Conservation (phyloP, 1,140 invertebrate species). For the Venturia canescens region DNA sequence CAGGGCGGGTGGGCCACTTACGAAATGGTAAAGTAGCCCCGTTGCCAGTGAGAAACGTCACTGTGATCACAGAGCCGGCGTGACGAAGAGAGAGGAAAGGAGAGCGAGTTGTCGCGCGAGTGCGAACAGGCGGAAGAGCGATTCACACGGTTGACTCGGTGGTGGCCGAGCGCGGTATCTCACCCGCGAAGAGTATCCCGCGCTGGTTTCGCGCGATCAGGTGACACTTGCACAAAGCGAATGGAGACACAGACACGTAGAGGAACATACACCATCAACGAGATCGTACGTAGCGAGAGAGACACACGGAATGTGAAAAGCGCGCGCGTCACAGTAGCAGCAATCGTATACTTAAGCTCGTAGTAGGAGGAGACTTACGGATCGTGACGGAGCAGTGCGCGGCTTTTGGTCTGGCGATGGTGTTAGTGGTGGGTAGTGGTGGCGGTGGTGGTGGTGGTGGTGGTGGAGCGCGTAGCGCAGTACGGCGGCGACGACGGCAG, state of each 20-base stretch:
- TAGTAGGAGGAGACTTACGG: constrained; percentile 53
- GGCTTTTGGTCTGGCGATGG: constrained; percentile 42
- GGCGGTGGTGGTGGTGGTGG: constrained; percentile 43
- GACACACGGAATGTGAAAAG: neutral
- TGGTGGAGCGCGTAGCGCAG: neutral
- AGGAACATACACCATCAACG: neutral
- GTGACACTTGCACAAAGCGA: constrained; percentile 64
- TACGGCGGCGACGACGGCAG: constrained; percentile 38
- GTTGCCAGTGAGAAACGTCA: neutral
- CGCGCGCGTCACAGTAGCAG: neutral
- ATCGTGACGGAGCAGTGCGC: constrained; percentile 58
- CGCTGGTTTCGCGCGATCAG: constrained; percentile 68
- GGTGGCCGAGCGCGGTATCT: constrained; percentile 72
- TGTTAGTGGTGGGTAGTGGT: constrained; percentile 41
- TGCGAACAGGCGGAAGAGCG: constrained; percentile 15
- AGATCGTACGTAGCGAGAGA: neutral
- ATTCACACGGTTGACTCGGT: constrained; percentile 67
- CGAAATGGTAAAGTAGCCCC: neutral
- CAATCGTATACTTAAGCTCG: constrained; percentile 37
- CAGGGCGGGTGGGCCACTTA: neutral
- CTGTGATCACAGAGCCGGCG: neutral
- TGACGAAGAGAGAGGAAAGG: neutral
- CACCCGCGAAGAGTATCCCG: constrained; percentile 73
- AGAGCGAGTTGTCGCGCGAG: neutral
- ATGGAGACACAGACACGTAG: constrained; percentile 56